Conservation (phyloP, 2,113 vertebrate genomes). For the Aleadryas rufinucha region DNA sequence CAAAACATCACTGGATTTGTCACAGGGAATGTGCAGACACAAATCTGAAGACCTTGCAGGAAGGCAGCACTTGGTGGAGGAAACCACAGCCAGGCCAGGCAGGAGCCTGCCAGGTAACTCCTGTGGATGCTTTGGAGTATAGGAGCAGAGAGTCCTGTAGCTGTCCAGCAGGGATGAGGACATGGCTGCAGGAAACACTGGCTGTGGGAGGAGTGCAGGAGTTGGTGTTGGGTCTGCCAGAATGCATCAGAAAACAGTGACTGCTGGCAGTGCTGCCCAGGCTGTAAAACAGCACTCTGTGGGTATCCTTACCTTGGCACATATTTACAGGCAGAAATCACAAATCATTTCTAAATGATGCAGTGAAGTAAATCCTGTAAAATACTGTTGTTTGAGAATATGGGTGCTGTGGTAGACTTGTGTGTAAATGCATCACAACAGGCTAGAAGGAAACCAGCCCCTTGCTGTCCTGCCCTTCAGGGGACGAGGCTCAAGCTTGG, state of each 20-base stretch:
- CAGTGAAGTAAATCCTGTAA: neutral
- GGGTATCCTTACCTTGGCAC: neutral
- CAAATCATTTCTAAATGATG: neutral
- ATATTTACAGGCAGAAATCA: neutral
- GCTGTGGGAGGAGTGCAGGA: neutral
- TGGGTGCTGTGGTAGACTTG: neutral
- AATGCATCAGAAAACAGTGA: rapidly evolving
- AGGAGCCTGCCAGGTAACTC: neutral
- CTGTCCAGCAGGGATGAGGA: rapidly evolving
- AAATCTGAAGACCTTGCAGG: neutral
- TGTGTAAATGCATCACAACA: neutral
- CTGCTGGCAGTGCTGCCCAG: neutral
- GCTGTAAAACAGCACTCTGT: neutral
- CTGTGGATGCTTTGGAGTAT: rapidly evolving
- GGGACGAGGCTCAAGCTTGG: rapidly evolving
- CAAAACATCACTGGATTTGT: rapidly evolving
- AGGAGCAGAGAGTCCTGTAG: neutral
- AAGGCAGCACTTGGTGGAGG: neutral
- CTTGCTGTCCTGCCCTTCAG: neutral
- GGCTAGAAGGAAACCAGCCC: neutral
- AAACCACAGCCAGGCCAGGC: rapidly evolving
- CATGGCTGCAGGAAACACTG: rapidly evolving
- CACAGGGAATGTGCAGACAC: neutral
- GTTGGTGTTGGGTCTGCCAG: no score
- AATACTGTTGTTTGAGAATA: neutral